Evolutionary conservation across 2,888 invertebrate genomes (phyloP).

Genomic region (Pycnomerus fuliginosus): DNA sequence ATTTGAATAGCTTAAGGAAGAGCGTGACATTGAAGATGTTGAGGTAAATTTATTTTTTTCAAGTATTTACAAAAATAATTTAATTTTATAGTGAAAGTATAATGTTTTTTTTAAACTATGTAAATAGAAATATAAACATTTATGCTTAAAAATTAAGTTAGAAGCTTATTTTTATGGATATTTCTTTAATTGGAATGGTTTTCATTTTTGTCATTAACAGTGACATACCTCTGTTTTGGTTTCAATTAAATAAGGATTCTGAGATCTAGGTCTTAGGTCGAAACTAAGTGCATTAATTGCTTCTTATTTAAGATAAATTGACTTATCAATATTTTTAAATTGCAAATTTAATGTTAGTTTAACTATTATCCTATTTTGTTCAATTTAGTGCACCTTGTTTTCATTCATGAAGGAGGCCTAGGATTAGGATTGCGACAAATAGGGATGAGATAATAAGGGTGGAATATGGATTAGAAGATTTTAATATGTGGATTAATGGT

Average conservation of each 20-base stretch:
- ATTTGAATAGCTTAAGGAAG: conserved; percentile 54
- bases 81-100: conserved; percentile 67
- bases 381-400: conserved; percentile 63
- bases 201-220: conserved; percentile 66
- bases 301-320: conserved; percentile 53
- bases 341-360: conserved; percentile 55
- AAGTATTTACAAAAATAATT: conserved; percentile 46
- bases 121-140: conserved; percentile 59
- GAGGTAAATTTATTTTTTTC: conserved; percentile 43
- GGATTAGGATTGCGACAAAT: conserved; percentile 57
- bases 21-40: conserved; percentile 55
- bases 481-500: conserved; percentile 56
- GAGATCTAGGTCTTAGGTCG: conserved; percentile 53
- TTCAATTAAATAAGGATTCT: conserved; percentile 55
- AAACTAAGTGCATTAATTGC: conserved; percentile 57
- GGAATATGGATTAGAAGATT: conserved; percentile 38
- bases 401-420: conserved; percentile 59
- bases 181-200: conserved; percentile 61
- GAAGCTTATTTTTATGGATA: conserved; percentile 61
- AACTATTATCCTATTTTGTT: conserved; percentile 52
- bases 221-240: conserved; percentile 62
- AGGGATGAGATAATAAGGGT: conserved; percentile 32
- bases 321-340: conserved; percentile 52
- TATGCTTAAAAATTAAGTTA: conserved; percentile 60
- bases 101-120: conserved; percentile 67